Conservation (phyloP, 2,113 vertebrate genomes). For the Pardalotus punctatus region DNA sequence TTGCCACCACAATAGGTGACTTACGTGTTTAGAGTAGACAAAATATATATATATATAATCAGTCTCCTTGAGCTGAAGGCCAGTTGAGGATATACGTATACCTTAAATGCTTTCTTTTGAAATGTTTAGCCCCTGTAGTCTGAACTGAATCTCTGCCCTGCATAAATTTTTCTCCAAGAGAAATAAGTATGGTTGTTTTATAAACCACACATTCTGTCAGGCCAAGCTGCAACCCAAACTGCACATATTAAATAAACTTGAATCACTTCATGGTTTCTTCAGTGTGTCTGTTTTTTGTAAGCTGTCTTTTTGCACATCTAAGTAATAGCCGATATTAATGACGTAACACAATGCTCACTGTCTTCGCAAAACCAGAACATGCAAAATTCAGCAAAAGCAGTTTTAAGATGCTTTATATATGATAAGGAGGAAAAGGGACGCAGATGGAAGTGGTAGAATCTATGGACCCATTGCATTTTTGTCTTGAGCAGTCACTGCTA, state of each 20-base stretch:
- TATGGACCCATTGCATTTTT: not conserved
- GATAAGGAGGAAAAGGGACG: not conserved
- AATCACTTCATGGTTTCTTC: not conserved
- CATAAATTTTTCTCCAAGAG: not conserved
- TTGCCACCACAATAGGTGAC: not conserved
- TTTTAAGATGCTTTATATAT: not conserved
- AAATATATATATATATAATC: not conserved
- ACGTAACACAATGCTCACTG: not conserved
- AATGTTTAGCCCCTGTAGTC: not conserved
- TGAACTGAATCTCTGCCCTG: not conserved
- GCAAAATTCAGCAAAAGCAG: not conserved
- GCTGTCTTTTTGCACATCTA: not conserved
- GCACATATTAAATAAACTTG: not conserved
- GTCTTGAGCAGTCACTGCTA: not conserved
- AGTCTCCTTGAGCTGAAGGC: not conserved
- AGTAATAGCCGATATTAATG: not conserved
- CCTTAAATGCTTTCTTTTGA: not conserved
- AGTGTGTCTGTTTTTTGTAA: not conserved
- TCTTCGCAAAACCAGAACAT: not conserved
- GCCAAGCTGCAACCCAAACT: not conserved
- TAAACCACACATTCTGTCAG: not conserved
- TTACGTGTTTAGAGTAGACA: not conserved
- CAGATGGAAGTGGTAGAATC: not conserved
- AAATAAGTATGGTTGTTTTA: not conserved
- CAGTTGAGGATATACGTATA: not conserved